Percentiles rank a stretch among this genome's conserved stretches.
Conservation (phyloP, 1,140 invertebrate genomes). For the Papilio xuthus region DNA sequence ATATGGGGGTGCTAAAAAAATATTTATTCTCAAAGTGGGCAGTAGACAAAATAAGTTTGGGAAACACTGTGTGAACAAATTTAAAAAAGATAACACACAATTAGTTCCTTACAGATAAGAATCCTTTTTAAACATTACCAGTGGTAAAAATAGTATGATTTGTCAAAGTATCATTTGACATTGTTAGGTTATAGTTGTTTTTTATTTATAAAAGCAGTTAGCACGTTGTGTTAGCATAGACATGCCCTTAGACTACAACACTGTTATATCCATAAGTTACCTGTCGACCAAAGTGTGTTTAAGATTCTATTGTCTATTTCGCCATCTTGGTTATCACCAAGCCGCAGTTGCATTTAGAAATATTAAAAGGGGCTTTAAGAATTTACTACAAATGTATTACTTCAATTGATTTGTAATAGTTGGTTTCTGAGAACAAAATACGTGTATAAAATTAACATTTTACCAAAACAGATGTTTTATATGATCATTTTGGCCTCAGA, state of each 20-base stretch:
- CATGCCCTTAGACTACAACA: constrained; percentile 36
- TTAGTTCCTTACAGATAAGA: background rate
- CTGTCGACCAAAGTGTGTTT: constrained; percentile 65
- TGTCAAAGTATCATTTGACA: constrained; percentile 1
- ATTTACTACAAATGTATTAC: no score
- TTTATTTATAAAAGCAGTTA: constrained; percentile 38
- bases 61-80: no score
- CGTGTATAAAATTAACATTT: no score
- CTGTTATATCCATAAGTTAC: constrained; percentile 57
- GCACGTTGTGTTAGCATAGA: constrained; percentile 50
- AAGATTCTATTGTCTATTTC: constrained; percentile 47
- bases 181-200: constrained; percentile 48
- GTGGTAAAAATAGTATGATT: constrained; percentile 33
- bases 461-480: no score
- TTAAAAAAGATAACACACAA: no score
- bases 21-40: no score
- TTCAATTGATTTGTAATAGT: no score
- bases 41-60: no score
- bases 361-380: background rate
- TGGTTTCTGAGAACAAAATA: no score
- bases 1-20: no score
- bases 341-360: constrained; percentile 26
- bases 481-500: no score
- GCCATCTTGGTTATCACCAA: background rate
- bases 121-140: background rate